Base-by-base conservation (phyloP, 1,140 invertebrate species). In the Zaprionus inermis region DNA sequence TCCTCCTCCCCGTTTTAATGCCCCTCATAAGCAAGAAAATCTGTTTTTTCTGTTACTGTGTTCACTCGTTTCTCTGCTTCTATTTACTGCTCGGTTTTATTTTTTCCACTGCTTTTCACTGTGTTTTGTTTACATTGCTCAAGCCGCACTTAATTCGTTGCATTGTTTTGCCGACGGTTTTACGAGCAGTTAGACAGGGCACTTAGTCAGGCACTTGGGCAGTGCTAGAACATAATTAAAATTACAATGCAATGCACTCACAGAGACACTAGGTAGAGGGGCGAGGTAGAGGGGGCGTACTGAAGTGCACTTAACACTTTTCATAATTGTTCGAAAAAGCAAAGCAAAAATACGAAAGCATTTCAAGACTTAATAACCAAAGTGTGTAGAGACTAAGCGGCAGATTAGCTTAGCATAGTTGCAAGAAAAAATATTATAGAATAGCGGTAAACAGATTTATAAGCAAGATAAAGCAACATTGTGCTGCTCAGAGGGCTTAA, bases 291-390 rank as follows among this genome's bases (percentile, higher is more conserved):
- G 24, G 24, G 24, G 24, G 5, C 3, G 24, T 28, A 28, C 1
- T 5, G 5, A 86, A 89, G 80, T 84, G 84, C 84, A 89, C 78
- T 89, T 84, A 57, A 64, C 77, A 71, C 71, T 79, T 72, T 84
- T 76, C 71, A 89, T 77, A 82, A 86, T 77, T 78, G 72, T 73
- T 65, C 61, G 49, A 61, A 41, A 76, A 56, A 81, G n/a, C 66
- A 88, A 89, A 83, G 76, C 69, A 75, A 82, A 75, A 82, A 73
- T 66, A 49, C 73, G 73, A 63, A 51, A 55, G 36, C 54, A 56
- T 69, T 56, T 68, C 74, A 69, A 82, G 76, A 30, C 72, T 72
- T 76, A 76, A 79, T 88, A 73, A 67, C 55, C 60, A 69, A 55
- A 65, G 38, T 46, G 38, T 46, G 52, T 22, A 34, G 41, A n/a